Evolutionary conservation across 2,797 vertebrate genomes (phyloP), one percentile per base, ranked within the genome.

Genomic region (Helostoma temminkii): DNA sequence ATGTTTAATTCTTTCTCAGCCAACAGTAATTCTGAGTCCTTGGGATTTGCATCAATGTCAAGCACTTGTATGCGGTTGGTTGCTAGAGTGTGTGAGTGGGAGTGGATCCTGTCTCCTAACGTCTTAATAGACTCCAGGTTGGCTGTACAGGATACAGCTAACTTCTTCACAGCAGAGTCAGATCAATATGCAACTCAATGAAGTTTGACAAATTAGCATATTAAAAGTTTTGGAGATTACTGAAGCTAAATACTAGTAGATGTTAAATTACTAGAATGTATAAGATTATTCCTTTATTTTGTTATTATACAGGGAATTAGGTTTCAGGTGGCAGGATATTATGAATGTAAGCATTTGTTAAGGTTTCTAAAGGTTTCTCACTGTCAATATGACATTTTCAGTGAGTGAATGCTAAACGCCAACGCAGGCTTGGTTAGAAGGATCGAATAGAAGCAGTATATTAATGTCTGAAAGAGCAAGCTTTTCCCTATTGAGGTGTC

Each of bases 1-100:
- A 68, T 76, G 58, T 79, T 78, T 79, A 73, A 84, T 83, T 76
- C 49, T 59, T 66, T 84, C 66, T 48, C 77, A 81, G 64, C 80
- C 72, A 52, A 67, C 74, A 71, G 66, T 62, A 54, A 71, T 80
- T 75, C 73, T 49, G 60, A 83, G 77, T 85, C 76, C 70, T 82
- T 88, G 85, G 84, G 88, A 84, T 84, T 89, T 83, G 61, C 73
- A 64, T 89, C 77, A 86, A 53, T 87, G 86, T 89, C 79, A 67
- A 69, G 56, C 50, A 34, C 43, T 80, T 54, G 24, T 62, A 56
- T 55, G 61, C 3, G 26, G 68, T 61, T 73, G 56, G 54, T 64
- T 81, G 66, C 62, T 73, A 50, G 47, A 66, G 74, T 74, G 80
- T 74, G 58, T 56, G 46, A 79, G 66, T 71, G 41, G 65, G 82